These are phyloP conservation scores for Odontothrips loti DNA, from an alignment of 2,888 invertebrate species.

Conservation along the genomic window DNA sequence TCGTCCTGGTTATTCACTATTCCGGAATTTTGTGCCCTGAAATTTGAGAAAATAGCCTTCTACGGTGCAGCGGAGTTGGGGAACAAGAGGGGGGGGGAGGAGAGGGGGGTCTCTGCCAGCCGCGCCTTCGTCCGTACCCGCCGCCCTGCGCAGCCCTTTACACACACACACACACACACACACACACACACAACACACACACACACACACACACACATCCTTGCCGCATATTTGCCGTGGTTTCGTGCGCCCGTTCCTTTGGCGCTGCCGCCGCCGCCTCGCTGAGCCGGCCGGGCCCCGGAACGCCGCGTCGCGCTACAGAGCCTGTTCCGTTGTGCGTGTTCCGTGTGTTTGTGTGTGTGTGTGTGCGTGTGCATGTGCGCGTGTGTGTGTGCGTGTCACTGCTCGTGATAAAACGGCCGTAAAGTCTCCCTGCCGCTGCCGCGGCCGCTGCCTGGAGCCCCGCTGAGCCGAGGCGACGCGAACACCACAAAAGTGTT, in stretches of 20 bases:
- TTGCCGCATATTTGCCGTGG: background rate
- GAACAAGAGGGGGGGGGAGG: no score
- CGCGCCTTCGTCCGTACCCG: no score
- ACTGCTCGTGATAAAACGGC: conserved; percentile 1
- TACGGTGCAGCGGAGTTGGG: no score
- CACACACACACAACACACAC: background rate
- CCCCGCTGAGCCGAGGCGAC: background rate
- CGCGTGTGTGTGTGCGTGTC: background rate
- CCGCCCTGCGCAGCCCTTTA: no score
- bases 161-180: no score
- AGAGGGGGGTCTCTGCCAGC: no score
- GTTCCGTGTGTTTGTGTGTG: background rate
- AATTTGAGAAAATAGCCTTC: no score
- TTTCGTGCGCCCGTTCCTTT: background rate
- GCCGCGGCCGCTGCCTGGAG: background rate
- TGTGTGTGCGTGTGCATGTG: background rate
- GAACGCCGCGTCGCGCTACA: background rate
- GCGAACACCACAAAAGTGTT: background rate
- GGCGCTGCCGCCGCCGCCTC: background rate
- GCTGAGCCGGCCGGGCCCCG: background rate
- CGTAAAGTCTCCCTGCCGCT: background rate
- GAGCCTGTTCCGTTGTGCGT: background rate
- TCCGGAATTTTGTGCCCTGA: no score
- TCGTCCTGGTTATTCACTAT: no score
- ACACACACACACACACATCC: background rate